Conservation (phyloP, 2,797 vertebrate genomes). For the Neostethus bicornis region DNA sequence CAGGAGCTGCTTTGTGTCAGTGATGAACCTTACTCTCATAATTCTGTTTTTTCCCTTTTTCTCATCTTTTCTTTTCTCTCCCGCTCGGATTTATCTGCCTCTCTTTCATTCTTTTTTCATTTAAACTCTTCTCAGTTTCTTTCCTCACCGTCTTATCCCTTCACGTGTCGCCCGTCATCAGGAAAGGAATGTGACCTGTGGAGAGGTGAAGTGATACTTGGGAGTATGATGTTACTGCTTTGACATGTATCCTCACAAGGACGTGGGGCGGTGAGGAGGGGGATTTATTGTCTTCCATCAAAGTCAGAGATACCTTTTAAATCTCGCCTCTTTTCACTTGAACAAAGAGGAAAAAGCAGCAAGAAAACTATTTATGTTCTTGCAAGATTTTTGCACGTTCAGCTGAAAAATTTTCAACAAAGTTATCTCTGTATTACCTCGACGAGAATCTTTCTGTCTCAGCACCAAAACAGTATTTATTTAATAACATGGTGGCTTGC, state of each 20-base stretch:
- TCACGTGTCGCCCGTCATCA: slow-evolving; percentile 41
- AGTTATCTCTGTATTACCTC: background rate
- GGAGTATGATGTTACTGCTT: slow-evolving; percentile 61
- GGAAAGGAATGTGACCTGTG: slow-evolving; percentile 60
- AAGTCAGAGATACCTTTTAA: slow-evolving; percentile 30
- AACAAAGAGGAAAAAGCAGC: background rate
- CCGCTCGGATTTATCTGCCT: background rate
- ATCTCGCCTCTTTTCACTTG: background rate
- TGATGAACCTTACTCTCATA: slow-evolving; percentile 37
- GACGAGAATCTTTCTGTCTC: background rate
- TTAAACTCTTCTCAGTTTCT: slow-evolving; percentile 11
- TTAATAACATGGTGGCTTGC: too few relatives aligned
- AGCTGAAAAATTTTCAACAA: background rate
- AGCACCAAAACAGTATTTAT: background rate
- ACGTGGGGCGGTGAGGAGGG: slow-evolving; percentile 32
- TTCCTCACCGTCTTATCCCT: slow-evolving; percentile 20
- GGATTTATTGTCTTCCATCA: slow-evolving; percentile 51
- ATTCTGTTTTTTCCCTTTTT: slow-evolving; percentile 26
- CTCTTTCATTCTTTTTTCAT: slow-evolving; percentile 2
- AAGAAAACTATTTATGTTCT: background rate
- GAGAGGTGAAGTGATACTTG: slow-evolving; percentile 48
- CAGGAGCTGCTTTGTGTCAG: slow-evolving; percentile 49
- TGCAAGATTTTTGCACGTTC: background rate
- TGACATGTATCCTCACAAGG: slow-evolving; percentile 58
- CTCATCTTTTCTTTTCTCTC: background rate